Evolutionary conservation across 2,888 invertebrate species (phyloP), one percentile per base, ranked within the genome.

Genomic region (Drosophila incognita): DNA sequence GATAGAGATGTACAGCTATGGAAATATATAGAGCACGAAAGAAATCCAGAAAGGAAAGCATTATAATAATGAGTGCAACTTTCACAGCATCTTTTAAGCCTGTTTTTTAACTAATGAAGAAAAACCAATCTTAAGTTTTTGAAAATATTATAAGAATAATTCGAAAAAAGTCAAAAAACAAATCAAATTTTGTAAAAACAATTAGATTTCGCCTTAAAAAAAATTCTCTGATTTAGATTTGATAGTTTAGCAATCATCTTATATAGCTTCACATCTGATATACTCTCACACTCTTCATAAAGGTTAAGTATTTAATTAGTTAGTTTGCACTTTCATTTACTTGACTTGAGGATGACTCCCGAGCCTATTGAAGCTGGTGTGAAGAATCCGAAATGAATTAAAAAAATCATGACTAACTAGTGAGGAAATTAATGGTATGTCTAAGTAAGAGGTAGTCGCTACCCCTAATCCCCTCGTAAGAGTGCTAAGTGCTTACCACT

Each of bases 401-500:
- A 52, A 8, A 8, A 15, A 52, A 21, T 33, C 31, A 21, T 21
- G 7, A 8, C 15, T 15, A 52, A 21, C 52, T 52, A 21, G 33
- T 33, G 35, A 15, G 10, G n/a, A 35, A 36, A 36, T 54, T 3
- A 48, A 33, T 33, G 46, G 18, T 2, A 31, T 48, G n/a, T 21
- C 35, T 24, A 51, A 64, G 10, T 31, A 15, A 42, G 5, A 8
- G 21, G 2, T 21, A 40, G 10, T 42, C 15, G 1, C 1, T 11
- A 4, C 6, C 1, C 3, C 24, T 2, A 10, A 0, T 10, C 5
- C 33, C 7, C 11, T 33, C 4, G 21, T 15, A 18, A 33, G 36
- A 46, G 46, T 8, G 24, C 42, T 21, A 36, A 74, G 42, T 69
- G 56, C 57, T 61, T 53, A 59, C 29, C 48, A n/a, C 49, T 40